Evolutionary conservation across 23 tunicate species (phyloP).

Genomic region (Oikopleura dioica): DNA sequence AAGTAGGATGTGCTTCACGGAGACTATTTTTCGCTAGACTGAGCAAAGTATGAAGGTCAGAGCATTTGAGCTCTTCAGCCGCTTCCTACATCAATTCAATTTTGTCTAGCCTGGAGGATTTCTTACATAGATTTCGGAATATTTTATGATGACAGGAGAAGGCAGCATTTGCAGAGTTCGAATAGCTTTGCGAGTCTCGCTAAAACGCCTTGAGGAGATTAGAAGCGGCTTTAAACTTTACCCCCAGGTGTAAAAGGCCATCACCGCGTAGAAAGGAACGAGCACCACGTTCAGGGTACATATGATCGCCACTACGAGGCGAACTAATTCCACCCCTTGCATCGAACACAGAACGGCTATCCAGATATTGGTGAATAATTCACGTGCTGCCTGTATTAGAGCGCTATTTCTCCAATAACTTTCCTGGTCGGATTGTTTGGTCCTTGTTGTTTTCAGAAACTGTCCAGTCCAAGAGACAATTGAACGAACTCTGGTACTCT

Average conservation of each 20-base stretch:
- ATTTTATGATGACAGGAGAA: neutral
- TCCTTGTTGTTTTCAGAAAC: too few species aligned
- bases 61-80: neutral
- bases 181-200: neutral
- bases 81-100: neutral
- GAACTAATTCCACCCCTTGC: conserved; percentile 7
- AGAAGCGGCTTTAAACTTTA: too few species aligned
- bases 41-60: neutral
- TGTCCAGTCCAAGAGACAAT: neutral
- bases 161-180: neutral
- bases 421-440: too few species aligned
- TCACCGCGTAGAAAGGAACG: neutral
- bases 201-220: too few species aligned
- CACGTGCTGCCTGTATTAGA: too few species aligned
- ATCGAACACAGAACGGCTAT: too few species aligned
- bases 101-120: neutral
- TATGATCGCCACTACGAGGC: neutral
- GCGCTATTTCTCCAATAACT: too few species aligned
- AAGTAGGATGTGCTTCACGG: neutral
- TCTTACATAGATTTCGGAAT: neutral
- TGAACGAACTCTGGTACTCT: neutral
- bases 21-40: conserved; percentile 7
- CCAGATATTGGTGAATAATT: too few species aligned
- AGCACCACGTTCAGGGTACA: neutral
- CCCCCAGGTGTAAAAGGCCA: neutral